Evolutionary conservation across 2,797 vertebrate species (phyloP).

Genomic region (Antennarius maculatus): DNA sequence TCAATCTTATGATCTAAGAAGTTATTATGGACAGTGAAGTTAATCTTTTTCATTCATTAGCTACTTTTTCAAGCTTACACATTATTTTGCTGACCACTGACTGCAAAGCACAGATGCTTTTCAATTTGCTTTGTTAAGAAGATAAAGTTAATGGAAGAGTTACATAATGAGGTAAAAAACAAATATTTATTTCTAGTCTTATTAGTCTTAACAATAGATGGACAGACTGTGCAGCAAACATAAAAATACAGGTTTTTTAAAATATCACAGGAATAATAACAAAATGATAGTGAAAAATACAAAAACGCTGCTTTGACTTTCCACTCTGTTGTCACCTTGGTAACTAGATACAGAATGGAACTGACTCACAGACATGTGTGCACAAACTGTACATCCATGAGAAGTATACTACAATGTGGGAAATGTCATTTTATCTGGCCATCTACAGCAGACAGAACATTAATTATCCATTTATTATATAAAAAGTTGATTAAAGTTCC

Average conservation of each 20-base stretch:
- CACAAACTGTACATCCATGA: conserved; percentile 9
- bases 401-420: conserved; percentile 31
- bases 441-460: conserved; percentile 54
- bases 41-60: no score
- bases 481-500: conserved; percentile 16
- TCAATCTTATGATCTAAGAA: no score
- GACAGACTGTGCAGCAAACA: conserved; percentile 27
- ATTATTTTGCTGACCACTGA: conserved; percentile 13
- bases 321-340: conserved; percentile 59
- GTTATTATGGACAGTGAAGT: no score
- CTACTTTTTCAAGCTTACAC: no score
- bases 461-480: conserved; percentile 67
- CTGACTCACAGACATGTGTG: conserved; percentile 9
- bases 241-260: conserved; percentile 25
- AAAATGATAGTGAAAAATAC: neutral
- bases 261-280: conserved; percentile 20
- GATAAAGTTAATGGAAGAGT: neutral
- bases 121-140: neutral
- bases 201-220: conserved; percentile 19
- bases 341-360: conserved; percentile 33
- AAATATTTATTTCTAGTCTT: conserved; percentile 15
- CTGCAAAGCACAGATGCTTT: neutral
- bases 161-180: no score
- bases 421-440: conserved; percentile 72
- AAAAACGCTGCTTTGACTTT: neutral